Conservation (phyloP, 2,888 invertebrate genomes). For the Pristionchus mayeri region DNA sequence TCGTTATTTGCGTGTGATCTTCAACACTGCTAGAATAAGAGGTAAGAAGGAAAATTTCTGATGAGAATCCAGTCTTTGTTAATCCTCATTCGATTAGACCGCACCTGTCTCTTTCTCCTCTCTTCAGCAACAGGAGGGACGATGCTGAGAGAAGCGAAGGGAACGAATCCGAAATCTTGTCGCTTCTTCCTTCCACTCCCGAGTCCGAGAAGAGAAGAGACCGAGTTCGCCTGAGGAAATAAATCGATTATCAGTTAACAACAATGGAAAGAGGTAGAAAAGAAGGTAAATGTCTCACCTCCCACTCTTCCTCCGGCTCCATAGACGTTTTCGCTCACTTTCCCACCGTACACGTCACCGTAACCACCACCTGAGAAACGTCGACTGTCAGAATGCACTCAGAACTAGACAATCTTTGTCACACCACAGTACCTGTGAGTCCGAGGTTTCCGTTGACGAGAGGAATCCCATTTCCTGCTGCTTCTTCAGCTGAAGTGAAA, state of each 20-base stretch:
- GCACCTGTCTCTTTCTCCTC: not conserved
- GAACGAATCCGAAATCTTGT: no score
- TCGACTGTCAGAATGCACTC: not conserved
- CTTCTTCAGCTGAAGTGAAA: not conserved
- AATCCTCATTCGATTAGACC: no score
- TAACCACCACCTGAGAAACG: slow-evolving; percentile 3
- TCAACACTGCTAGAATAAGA: no score
- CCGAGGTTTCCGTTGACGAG: not conserved
- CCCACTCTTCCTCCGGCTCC: not conserved
- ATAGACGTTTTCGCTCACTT: not conserved
- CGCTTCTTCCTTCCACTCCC: not conserved
- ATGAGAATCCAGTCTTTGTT: no score
- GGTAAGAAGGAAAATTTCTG: no score
- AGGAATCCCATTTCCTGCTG: not conserved
- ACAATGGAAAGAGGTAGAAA: no score
- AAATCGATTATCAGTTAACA: no score
- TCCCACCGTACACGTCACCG: not conserved
- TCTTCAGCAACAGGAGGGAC: not conserved
- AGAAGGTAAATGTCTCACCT: no score
- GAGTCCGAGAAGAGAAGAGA: not conserved
- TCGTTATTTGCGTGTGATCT: no score
- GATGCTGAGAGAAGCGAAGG: not conserved
- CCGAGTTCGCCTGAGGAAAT: slow-evolving; percentile 5
- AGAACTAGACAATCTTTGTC: not conserved
- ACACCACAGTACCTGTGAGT: not conserved